Evolutionary conservation across 2,113 vertebrate species (phyloP), one percentile per base, ranked within the genome.

Genomic region (Upupa epops): DNA sequence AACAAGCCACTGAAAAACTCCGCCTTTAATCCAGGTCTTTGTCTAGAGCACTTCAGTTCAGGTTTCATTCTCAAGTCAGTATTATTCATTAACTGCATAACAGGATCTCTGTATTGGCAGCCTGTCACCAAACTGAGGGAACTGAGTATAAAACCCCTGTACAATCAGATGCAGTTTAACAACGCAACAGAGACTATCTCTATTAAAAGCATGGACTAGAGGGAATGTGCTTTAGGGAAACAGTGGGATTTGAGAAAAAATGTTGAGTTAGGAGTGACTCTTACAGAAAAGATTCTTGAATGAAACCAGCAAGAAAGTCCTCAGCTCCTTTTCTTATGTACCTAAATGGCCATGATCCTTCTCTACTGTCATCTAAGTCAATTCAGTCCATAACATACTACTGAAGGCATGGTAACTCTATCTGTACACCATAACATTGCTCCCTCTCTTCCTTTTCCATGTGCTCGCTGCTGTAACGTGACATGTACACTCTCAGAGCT

Each of bases 331-430:
- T 22, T 58, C 45, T 66, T 58, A 60, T 7, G 17, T 11, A 28
- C 8, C 24, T 31, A 49, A 73, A 26, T 9, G 26, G 3, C 76
- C 58, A 21, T 11, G 19, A 51, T 20, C n/a, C 18, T 51, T 61
- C 31, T 31, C 18, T 40, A 8, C 17, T 17, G 29, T 4, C 32
- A 13, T 49, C 13, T 12, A 3, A 61, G 13, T 25, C 45, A 45
- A 40, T 6, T 20, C 34, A 42, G 29, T 4, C n/a, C 14, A 11
- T 29, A 22, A 7, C 1, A 1, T 2, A 0, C 1, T 20, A 6
- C 29, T 32, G 65, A 34, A 49, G 37, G 29, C 5, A 2, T 3
- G 24, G 5, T 9, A 5, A 12, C 6, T 70, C 36, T 19, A 16
- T 4, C 42, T 79, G 22, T 29, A 51, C 45, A n/a, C 0, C 32